Evolutionary conservation across 2,888 invertebrate genomes (phyloP), one percentile per base, ranked within the genome.

Genomic region (Macaria liturata): DNA sequence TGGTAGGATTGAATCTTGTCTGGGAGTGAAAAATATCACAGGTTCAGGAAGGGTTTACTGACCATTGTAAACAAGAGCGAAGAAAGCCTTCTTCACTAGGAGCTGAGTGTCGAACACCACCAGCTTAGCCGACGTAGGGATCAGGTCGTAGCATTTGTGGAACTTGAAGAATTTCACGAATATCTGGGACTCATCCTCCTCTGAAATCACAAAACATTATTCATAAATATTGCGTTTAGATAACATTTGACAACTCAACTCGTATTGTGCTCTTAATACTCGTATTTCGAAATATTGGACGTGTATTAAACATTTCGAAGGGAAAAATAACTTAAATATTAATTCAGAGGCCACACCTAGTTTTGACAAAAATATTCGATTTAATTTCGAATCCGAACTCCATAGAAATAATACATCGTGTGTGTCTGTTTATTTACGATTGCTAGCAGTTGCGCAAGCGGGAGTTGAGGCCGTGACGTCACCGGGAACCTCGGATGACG

Each of bases 81-180:
- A 99, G 93, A 99, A 99, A 51, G 99, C 99, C 89, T 99, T 99
- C 92, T 98, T 98, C 67, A 99, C 99, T 71, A 98, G 95, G 62
- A 99, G 94, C 86, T 98, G 97, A 47, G 99, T 99, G 93, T 99
- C 99, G 90, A 99, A 99, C 62, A 99, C 98, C 70, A 99, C 99
- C 84, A 99, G 94, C 93, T 99, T 99, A 71, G 99, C 98, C 78
- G 99, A 99, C 62, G 98, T 99, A 63, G 99, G 99, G 84, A 99
- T 99, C 89, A 99, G 95, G 93, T 99, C 99, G 93, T 99, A 99
- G 91, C 99, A 99, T 92, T 98, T 98, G 94, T 99, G 99, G 91
- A 98, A 99, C 91, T 98, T 98, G 95, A 99, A 99, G 94, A 99
- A 99, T 89, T 98, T 98, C 75, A 98, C 98, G 92, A 98, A 98